phyloP scores from a whole-genome alignment of 2,888 invertebrate genomes.

The Apantesis nais region DNA sequence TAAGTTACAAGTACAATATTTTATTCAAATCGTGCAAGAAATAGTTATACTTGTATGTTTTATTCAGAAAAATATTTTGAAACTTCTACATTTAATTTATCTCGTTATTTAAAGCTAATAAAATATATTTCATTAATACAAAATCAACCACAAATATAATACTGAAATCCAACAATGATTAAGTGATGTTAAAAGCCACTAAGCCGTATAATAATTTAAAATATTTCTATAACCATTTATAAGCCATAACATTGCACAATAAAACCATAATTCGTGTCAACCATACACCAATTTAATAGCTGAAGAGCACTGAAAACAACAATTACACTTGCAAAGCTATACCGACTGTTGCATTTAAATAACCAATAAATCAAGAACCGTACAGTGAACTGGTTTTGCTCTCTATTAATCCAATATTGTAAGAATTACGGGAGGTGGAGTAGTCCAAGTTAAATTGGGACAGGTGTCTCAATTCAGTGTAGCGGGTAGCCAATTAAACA shows the following conservation, averaged over 20 bases:
- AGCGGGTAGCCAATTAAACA: conserved; percentile 62
- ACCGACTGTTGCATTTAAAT: conserved; percentile 55
- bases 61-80: too few relatives aligned
- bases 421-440: conserved; percentile 12
- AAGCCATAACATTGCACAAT: conserved; percentile 30
- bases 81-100: not conserved
- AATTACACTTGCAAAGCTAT: conserved; percentile 49
- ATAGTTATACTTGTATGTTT: too few relatives aligned
- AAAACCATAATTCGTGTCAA: conserved; percentile 40
- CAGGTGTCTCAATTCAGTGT: conserved; percentile 47
- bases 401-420: conserved; percentile 18
- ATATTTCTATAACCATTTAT: conserved; percentile 27
- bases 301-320: conserved; percentile 55
- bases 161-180: not conserved
- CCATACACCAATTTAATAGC: conserved; percentile 52
- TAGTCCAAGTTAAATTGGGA: conserved; percentile 47
- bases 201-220: not conserved
- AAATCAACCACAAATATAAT: not conserved
- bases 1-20: not conserved
- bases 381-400: conserved; percentile 22
- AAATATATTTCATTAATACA: not conserved
- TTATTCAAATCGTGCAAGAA: not conserved
- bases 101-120: not conserved
- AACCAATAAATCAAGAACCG: conserved; percentile 47
- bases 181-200: not conserved